These are phyloP conservation scores for Stigmatopora nigra DNA, from an alignment of 2,113 vertebrate genomes.

Conservation along the genomic window DNA sequence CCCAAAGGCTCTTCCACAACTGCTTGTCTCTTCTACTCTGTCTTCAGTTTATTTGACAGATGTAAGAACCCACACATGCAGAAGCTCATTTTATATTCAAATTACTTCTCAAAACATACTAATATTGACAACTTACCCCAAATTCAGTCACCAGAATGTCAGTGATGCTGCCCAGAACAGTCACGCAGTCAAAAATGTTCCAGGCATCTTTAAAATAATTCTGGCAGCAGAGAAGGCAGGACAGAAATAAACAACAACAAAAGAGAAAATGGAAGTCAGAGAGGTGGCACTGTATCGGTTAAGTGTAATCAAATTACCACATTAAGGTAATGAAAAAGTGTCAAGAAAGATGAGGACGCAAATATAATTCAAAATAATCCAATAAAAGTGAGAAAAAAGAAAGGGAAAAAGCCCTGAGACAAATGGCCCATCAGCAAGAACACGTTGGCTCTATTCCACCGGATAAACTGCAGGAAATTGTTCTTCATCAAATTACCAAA, in stretches of 20 bases:
- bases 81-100: constrained; percentile 13
- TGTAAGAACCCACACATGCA: constrained; percentile 18
- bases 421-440: constrained; percentile 37
- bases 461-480: constrained; percentile 33
- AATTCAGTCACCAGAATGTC: constrained; percentile 95
- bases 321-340: constrained; percentile 6
- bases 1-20: constrained; percentile 25
- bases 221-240: constrained; percentile 57
- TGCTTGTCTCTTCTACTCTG: constrained; percentile 23
- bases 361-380: constrained; percentile 27
- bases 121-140: constrained; percentile 75
- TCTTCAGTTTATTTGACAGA: constrained; percentile 27
- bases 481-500: constrained; percentile 32
- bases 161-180: constrained; percentile 92
- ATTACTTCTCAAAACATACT: not conserved
- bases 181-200: constrained; percentile 97
- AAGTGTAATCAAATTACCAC: not conserved
- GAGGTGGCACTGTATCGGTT: not conserved
- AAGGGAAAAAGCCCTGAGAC: constrained; percentile 43
- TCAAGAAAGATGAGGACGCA: constrained; percentile 8
- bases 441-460: constrained; percentile 34
- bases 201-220: constrained; percentile 97
- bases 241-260: not conserved
- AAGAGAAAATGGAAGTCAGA: not conserved
- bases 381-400: not conserved